A percentile compares a stretch with the other conserved stretches of the same genome.
These are phyloP conservation scores for Sarcophaga peregrina DNA, from an alignment of 1,140 invertebrate genomes.

Conservation along the genomic window DNA sequence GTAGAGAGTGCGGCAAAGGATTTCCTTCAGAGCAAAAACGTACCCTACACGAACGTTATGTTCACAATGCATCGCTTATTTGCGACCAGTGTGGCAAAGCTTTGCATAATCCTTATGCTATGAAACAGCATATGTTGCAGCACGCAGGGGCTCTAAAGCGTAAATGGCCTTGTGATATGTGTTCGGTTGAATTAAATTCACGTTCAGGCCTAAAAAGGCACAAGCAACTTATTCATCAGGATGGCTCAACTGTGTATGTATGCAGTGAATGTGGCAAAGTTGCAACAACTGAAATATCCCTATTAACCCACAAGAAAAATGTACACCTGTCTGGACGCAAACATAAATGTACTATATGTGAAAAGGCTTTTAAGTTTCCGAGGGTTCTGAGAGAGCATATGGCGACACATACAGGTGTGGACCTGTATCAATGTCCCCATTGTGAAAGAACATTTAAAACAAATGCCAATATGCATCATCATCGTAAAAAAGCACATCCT, in stretches of 20 bases:
- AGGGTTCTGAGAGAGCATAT: conserved; percentile 4
- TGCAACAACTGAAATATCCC: conserved; percentile 48
- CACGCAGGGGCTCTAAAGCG: conserved; percentile 35
- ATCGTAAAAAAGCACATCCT: conserved; percentile 54
- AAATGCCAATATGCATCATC: conserved; percentile 55
- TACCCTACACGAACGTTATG: not conserved
- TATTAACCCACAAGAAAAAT: conserved; percentile 50
- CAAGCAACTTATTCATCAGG: conserved; percentile 51
- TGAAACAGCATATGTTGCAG: conserved; percentile 40
- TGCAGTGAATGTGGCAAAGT: conserved; percentile 53
- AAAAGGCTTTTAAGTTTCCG: conserved; percentile 52
- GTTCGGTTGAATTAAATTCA: conserved; percentile 41
- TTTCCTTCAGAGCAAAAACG: conserved; percentile 33
- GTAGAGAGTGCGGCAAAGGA: conserved; percentile 52
- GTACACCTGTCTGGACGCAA: conserved; percentile 49
- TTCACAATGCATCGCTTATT: conserved; percentile 38
- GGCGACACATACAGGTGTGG: not conserved
- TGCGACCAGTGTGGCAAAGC: conserved; percentile 53
- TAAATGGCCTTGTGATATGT: conserved; percentile 42
- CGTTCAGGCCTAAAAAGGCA: conserved; percentile 52
- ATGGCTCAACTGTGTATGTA: conserved; percentile 52
- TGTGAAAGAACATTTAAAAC: conserved; percentile 50
- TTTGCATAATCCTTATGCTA: conserved; percentile 43
- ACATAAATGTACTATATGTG: conserved; percentile 52
- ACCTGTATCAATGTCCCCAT: not conserved